Conservation (phyloP, 2,113 vertebrate genomes). For the Isichthys henryi region DNA sequence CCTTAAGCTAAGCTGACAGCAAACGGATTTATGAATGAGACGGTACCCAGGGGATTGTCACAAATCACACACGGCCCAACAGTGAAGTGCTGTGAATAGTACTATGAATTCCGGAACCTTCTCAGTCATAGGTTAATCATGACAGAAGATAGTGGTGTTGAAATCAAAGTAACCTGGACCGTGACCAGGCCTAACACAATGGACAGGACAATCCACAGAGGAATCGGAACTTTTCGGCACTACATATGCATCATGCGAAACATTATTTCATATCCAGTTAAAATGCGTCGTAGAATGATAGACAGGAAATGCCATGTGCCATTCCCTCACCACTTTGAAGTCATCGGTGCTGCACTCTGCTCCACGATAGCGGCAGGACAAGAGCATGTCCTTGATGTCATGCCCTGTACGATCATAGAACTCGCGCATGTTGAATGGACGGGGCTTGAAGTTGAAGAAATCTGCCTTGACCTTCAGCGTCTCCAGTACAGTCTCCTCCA, state of each 20-base stretch:
- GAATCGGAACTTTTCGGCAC: not conserved
- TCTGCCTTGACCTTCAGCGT: constrained; percentile 87
- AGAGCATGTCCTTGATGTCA: constrained; percentile 89
- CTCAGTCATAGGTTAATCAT: not conserved
- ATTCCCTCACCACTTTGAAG: constrained; percentile 89
- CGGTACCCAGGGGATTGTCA: not conserved
- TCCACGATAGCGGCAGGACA: constrained; percentile 86
- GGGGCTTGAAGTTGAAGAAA: constrained; percentile 92
- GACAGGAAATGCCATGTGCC: not conserved
- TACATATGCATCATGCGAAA: not conserved
- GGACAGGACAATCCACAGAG: not conserved
- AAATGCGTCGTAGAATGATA: not conserved
- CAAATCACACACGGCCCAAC: not conserved
- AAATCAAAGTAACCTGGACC: not conserved
- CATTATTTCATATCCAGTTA: not conserved
- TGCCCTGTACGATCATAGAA: constrained; percentile 93
- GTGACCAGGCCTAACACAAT: not conserved
- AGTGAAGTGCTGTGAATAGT: not conserved
- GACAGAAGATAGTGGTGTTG: not conserved
- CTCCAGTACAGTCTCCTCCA: constrained; percentile 88
- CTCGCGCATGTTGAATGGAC: constrained; percentile 95
- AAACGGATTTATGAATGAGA: not conserved
- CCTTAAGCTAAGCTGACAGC: not conserved
- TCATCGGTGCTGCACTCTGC: constrained; percentile 77
- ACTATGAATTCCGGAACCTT: not conserved